Evolutionary conservation across 2,113 vertebrate genomes (phyloP).

Genomic region (Alosa alosa): DNA sequence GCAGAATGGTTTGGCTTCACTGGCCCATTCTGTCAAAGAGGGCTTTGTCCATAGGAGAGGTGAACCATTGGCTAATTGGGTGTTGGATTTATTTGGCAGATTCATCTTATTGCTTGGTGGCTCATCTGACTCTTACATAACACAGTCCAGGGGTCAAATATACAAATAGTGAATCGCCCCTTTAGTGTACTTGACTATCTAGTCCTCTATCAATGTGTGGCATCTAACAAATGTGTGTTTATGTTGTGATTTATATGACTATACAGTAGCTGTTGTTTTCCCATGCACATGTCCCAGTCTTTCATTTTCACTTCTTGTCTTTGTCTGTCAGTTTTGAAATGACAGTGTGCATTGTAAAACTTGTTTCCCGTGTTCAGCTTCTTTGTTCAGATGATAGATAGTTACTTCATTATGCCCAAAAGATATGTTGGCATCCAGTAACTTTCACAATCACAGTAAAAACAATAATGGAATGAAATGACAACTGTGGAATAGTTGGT

Average conservation of each 20-base stretch:
- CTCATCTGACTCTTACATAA: conserved; percentile 32
- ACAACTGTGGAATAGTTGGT: too few species aligned
- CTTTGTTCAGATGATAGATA: background rate
- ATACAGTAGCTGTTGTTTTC: too few species aligned
- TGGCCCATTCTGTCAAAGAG: conserved; percentile 47
- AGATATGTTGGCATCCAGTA: too few species aligned
- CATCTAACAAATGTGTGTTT: too few species aligned
- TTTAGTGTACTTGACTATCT: background rate
- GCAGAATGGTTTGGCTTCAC: background rate
- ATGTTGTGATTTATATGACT: too few species aligned
- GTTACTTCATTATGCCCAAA: too few species aligned
- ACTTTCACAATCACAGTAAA: too few species aligned
- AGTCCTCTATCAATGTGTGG: background rate
- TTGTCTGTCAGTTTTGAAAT: background rate
- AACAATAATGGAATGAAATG: too few species aligned
- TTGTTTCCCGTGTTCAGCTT: background rate
- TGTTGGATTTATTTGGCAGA: conserved; percentile 36
- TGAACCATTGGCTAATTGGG: conserved; percentile 41
- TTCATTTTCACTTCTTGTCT: background rate
- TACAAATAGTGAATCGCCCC: background rate
- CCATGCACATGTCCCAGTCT: background rate
- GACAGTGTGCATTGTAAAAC: background rate
- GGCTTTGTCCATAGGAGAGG: conserved; percentile 51
- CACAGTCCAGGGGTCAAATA: background rate
- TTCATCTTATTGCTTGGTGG: conserved; percentile 18